Conservation (phyloP, 2,113 vertebrate genomes). For the Pycnonotus jocosus region DNA sequence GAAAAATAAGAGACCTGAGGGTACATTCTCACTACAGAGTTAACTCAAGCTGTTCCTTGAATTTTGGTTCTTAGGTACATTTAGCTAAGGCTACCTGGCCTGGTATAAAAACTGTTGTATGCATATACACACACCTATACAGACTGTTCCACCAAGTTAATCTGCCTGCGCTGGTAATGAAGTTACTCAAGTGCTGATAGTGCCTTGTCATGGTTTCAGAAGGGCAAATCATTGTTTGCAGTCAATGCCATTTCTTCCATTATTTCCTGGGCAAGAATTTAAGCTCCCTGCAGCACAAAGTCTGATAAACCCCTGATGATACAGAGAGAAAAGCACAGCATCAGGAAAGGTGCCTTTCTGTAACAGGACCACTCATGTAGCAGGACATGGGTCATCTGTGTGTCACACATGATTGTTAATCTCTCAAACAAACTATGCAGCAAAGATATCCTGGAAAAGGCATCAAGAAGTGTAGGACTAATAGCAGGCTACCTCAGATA, state of each 20-base stretch:
- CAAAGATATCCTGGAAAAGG: background rate
- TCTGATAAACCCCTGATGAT: background rate
- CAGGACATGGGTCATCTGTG: background rate
- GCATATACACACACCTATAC: background rate
- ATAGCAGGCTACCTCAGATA: background rate
- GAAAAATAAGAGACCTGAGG: background rate
- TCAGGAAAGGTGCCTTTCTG: background rate
- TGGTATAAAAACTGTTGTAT: background rate
- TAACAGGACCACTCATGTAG: background rate
- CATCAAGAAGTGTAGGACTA: background rate
- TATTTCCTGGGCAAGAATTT: background rate
- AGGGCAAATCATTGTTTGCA: background rate
- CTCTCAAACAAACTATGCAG: background rate
- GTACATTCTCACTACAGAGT: background rate
- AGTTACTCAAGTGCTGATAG: background rate
- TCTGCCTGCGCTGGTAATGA: background rate
- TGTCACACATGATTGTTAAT: background rate
- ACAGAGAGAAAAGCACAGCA: background rate
- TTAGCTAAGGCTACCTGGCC: background rate
- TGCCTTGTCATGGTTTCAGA: background rate
- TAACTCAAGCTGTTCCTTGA: background rate
- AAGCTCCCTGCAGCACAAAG: background rate
- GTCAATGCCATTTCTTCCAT: background rate
- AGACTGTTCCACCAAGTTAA: background rate
- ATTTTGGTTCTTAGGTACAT: background rate